phyloP scores from a whole-genome alignment of 2,113 vertebrate genomes.

The Saccopteryx leptura region DNA sequence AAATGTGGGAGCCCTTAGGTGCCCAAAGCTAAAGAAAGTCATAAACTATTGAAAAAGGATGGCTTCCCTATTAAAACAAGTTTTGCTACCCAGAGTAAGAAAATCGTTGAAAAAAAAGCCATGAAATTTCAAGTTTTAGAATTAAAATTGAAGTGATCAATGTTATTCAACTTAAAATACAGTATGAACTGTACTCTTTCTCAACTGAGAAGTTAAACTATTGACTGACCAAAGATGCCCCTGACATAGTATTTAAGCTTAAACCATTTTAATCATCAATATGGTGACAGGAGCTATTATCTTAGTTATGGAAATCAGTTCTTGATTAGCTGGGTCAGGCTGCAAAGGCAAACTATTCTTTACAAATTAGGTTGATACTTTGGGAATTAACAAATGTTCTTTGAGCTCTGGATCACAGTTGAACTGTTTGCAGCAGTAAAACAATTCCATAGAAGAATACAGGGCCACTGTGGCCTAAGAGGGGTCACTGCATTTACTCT shows the following conservation, averaged over 20 bases:
- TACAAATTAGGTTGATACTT: neutral
- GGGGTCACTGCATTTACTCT: neutral
- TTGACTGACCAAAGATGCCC: neutral
- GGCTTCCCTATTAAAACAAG: neutral
- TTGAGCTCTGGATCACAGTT: conserved; percentile 15
- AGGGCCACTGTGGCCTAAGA: neutral
- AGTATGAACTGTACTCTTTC: neutral
- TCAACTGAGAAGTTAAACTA: neutral
- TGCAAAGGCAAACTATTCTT: conserved; percentile 42
- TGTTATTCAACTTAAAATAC: conserved; percentile 42
- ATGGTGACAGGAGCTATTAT: neutral
- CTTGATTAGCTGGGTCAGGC: neutral
- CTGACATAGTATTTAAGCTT: conserved; percentile 17
- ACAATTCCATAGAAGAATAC: neutral
- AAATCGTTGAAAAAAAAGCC: conserved; percentile 1
- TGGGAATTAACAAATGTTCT: conserved; percentile 27
- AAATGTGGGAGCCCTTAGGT: neutral
- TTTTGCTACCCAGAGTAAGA: neutral
- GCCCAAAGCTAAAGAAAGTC: neutral
- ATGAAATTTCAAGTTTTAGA: conserved; percentile 17
- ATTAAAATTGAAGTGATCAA: conserved; percentile 15
- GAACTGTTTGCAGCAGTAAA: neutral
- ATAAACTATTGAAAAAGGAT: neutral
- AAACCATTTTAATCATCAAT: conserved; percentile 47
- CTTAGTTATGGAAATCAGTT: neutral